Conservation (phyloP, 1,140 invertebrate genomes). For the Rhopalosiphum padi region DNA sequence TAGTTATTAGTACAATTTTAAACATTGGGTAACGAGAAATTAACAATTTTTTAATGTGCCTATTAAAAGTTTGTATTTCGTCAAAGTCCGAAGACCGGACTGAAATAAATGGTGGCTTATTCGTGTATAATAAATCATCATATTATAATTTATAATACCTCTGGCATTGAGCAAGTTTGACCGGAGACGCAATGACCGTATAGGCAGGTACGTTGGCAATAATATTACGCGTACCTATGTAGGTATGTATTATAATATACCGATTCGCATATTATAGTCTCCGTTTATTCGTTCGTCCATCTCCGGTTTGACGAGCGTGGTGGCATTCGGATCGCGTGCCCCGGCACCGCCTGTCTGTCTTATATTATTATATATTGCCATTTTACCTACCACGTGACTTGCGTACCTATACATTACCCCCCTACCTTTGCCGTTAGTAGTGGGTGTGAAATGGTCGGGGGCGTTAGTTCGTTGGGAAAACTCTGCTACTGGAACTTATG, state of each 20-base stretch:
- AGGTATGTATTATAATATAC: conserved; percentile 6
- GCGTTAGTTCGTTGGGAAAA: neutral
- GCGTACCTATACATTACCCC: neutral
- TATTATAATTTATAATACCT: neutral
- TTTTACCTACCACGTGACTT: conserved; percentile 44
- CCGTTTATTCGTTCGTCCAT: neutral
- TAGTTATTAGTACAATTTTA: too few species aligned
- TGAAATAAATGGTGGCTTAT: neutral
- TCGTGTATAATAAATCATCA: neutral
- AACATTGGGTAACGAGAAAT: too few species aligned
- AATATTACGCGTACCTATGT: neutral
- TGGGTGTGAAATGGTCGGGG: too few species aligned
- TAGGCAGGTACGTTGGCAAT: neutral
- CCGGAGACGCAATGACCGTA: neutral
- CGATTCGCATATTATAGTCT: neutral
- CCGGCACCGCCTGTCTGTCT: neutral
- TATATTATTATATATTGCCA: conserved; percentile 20
- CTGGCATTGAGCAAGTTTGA: neutral
- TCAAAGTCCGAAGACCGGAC: neutral
- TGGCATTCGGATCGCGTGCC: neutral
- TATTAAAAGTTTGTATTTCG: neutral
- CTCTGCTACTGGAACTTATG: neutral
- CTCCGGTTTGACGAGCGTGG: neutral
- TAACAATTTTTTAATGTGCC: too few species aligned
- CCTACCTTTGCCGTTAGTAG: neutral